Base-by-base conservation (phyloP, 2,888 invertebrate genomes). In the Noctua pronuba region DNA sequence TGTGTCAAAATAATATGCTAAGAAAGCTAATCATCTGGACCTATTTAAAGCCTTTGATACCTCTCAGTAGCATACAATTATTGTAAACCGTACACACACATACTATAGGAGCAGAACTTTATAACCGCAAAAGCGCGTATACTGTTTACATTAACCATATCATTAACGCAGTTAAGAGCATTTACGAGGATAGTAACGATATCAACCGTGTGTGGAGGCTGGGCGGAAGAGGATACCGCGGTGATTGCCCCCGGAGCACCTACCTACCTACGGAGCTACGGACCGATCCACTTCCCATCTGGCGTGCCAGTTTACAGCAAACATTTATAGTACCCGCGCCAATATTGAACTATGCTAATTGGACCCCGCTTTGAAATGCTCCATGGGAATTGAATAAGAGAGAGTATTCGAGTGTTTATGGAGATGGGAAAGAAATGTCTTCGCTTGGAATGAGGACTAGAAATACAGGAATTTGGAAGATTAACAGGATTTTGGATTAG, bases 201-300 rank as follows among this genome's bases (percentile, higher is more conserved):
- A 80, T 75, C 83, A 88, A 86, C 83, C 58, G 86, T 88, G 84
- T 89, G 90, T 79, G 66, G 88, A 89, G 83, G 87, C 89, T 90
- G 90, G 86, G 81, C 93, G 94, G 95, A 94, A 94, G 92, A 93
- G 94, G 93, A 93, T 93, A 90, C 90, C 90, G 81, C 93, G 94
- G 94, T 94, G 94, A 94, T 93, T 94, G 94, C 92, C 93, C 94
- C 88, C 91, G 79, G 65, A 67, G 75, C 52, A 55, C 66, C 49
- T 75, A 70, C 60, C 35, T 75, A 70, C 28, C 78, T 65, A 65
- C 24, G 46, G 41, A 52, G 79, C 70, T 83, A 79, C 60, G 70
- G 60, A 62, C 83, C 81, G 83, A 86, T 86, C 84, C 88, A 90
- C 87, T 91, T 91, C 91, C 90, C 91, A 90, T 89, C 82, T 85